These are phyloP conservation scores for Bathynomus jamesi DNA, from an alignment of 1,140 invertebrate genomes.

Conservation along the genomic window DNA sequence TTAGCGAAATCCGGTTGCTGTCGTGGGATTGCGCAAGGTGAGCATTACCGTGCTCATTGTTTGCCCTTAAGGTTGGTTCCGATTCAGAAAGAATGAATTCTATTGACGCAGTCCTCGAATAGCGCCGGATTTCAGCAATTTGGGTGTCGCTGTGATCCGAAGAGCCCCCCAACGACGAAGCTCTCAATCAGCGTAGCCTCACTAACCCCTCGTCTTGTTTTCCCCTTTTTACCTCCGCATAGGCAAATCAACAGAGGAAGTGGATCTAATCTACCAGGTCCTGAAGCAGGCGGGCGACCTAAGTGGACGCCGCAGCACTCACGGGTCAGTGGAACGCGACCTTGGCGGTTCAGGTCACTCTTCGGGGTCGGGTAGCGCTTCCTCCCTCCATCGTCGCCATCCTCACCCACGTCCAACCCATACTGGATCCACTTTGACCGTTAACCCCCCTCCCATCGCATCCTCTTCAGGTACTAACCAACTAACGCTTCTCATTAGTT, in stretches of 20 bases:
- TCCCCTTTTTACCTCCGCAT: background rate
- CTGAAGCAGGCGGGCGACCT: constrained; percentile 86
- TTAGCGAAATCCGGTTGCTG: too few species aligned
- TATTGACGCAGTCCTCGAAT: too few species aligned
- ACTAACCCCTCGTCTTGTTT: background rate
- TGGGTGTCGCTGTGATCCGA: background rate
- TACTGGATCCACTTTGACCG: constrained; percentile 38
- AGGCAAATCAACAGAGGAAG: constrained; percentile 48
- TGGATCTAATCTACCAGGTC: constrained; percentile 85
- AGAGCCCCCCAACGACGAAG: background rate
- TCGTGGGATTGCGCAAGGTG: too few species aligned
- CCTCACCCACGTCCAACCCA: constrained; percentile 21
- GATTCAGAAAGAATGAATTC: too few species aligned
- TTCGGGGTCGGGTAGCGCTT: constrained; percentile 32
- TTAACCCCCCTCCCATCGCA: constrained; percentile 40
- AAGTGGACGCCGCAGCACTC: constrained; percentile 43
- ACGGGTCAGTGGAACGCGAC: constrained; percentile 30
- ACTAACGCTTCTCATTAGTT: constrained; percentile 12
- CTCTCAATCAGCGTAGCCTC: background rate
- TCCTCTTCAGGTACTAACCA: constrained; percentile 44
- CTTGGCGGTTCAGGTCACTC: constrained; percentile 37
- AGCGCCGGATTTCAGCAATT: too few species aligned
- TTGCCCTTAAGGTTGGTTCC: too few species aligned
- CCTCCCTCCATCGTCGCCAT: constrained; percentile 38
- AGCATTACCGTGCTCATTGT: too few species aligned